Evolutionary conservation across 1,140 invertebrate genomes (phyloP), one percentile per base, ranked within the genome.

Genomic region (Aphidius gifuensis): DNA sequence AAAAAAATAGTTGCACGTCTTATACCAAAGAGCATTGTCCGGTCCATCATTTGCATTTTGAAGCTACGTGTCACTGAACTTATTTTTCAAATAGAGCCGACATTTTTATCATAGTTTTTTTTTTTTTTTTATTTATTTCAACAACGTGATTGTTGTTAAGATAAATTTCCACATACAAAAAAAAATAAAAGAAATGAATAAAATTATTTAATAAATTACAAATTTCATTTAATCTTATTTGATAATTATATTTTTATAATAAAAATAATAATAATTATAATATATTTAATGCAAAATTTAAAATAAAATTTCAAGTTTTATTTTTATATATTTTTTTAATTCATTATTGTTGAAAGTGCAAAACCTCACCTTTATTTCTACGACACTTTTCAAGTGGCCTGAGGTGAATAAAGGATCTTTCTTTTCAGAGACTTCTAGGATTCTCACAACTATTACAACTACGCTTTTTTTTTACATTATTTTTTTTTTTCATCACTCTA

Each of bases 331-430:
- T 53, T 38, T 11, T 39, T 55, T 55, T 9, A n/a, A n/a, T 55
- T 55, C 42, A 9, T 39, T n/a, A 23, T 42, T 42, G 39, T 55
- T 42, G 32, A 43, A 40, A 55, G 53, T 42, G 43, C 42, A 55
- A 40, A 42, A 39, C 53, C 39, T 40, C 40, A 38, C 43, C 53
- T 55, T 42, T 2, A 42, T 55, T 39, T 21, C 53, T 55, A 38
- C 53, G 62, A 54, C 62, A 64, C 59, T 64, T 64, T 64, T 55
- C 58, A 60, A 59, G 58, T 64, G 59, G 50, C 58, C 50, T 39
- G 54, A 32, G 55, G 54, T 51, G 53, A 55, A 48, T 43, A 51
- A 56, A 57, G 59, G 53, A 55, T 64, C 51, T 60, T 54, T 54
- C 51, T 58, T 59, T 59, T 53, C 62, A 40, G 58, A 43, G 53